These are phyloP conservation scores for Notodonta dromedarius DNA, from an alignment of 2,888 invertebrate species.

Conservation along the genomic window DNA sequence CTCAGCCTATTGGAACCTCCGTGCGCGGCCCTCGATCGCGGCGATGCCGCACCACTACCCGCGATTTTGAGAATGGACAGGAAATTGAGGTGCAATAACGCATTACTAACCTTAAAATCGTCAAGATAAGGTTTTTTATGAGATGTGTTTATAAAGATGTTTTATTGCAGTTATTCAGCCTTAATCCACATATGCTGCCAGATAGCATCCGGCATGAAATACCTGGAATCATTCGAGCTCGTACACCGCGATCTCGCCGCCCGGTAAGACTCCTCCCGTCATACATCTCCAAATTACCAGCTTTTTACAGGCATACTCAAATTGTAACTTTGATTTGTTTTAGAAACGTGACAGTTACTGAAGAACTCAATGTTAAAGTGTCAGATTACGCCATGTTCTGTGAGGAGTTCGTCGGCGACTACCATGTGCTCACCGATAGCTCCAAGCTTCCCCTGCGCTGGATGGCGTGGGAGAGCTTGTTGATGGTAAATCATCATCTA, in stretches of 20 bases:
- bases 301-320: neutral
- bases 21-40: conserved; percentile 95
- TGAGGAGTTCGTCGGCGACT: conserved; percentile 90
- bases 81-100: conserved; percentile 71
- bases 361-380: conserved; percentile 90
- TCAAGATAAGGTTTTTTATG: neutral
- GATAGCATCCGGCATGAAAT: conserved; percentile 97
- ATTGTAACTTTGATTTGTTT: conserved; percentile 26
- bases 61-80: conserved; percentile 83
- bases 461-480: conserved; percentile 96
- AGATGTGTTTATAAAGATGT: neutral
- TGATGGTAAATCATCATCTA: conserved; percentile 83
- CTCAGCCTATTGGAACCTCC: conserved; percentile 93
- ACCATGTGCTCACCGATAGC: conserved; percentile 93
- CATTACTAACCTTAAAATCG: too few relatives aligned
- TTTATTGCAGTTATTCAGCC: conserved; percentile 89
- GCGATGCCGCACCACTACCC: conserved; percentile 93
- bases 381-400: conserved; percentile 95
- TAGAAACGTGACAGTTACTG: conserved; percentile 95
- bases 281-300: too few relatives aligned
- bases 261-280: conserved; percentile 76
- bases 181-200: conserved; percentile 94
- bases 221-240: conserved; percentile 94
- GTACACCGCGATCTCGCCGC: conserved; percentile 96
- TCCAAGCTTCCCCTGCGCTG: conserved; percentile 93